Conservation (phyloP, 92 coral and sea anemone species). For the Palythoa heliodiscus region DNA sequence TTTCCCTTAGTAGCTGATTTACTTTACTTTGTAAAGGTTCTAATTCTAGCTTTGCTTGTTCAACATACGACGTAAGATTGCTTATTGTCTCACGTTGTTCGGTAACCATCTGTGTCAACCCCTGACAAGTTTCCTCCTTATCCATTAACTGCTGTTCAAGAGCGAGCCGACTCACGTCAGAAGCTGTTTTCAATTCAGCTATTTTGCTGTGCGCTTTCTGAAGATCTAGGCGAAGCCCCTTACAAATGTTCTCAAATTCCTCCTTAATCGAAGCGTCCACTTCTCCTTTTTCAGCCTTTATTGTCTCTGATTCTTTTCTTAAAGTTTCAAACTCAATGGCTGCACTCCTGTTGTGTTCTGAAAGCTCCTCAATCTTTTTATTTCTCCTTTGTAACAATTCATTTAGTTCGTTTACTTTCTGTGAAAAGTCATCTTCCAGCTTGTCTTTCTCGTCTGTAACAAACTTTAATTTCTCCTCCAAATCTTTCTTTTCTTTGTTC, state of each 20-base stretch:
- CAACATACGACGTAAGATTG: slow-evolving; percentile 21
- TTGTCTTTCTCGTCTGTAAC: slow-evolving; percentile 35
- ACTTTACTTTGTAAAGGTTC: slow-evolving; percentile 46
- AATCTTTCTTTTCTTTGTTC: slow-evolving; percentile 24
- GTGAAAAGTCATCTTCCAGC: slow-evolving; percentile 28
- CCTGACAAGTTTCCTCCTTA: slow-evolving; percentile 80
- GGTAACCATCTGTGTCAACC: slow-evolving; percentile 58
- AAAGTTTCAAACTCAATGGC: slow-evolving; percentile 42
- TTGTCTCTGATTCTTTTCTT: slow-evolving; percentile 35
- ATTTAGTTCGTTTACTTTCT: slow-evolving; percentile 28
- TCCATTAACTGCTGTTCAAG: slow-evolving; percentile 65
- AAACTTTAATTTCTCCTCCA: slow-evolving; percentile 31
- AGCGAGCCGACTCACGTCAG: slow-evolving; percentile 54
- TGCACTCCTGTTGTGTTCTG: background rate
- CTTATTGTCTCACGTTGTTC: slow-evolving; percentile 67
- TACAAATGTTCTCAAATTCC: slow-evolving; percentile 61
- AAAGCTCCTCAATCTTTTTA: slow-evolving; percentile 26
- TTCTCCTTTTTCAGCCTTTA: slow-evolving; percentile 48
- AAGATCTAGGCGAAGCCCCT: slow-evolving; percentile 51
- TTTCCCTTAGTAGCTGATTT: slow-evolving; percentile 59
- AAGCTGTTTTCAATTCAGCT: slow-evolving; percentile 44
- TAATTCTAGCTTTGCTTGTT: slow-evolving; percentile 14
- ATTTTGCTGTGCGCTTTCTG: slow-evolving; percentile 46
- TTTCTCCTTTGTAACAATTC: slow-evolving; percentile 16
- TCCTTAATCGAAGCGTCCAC: slow-evolving; percentile 50